Evolutionary conservation across 2,797 vertebrate species (phyloP).

Genomic region (Falco berigora): DNA sequence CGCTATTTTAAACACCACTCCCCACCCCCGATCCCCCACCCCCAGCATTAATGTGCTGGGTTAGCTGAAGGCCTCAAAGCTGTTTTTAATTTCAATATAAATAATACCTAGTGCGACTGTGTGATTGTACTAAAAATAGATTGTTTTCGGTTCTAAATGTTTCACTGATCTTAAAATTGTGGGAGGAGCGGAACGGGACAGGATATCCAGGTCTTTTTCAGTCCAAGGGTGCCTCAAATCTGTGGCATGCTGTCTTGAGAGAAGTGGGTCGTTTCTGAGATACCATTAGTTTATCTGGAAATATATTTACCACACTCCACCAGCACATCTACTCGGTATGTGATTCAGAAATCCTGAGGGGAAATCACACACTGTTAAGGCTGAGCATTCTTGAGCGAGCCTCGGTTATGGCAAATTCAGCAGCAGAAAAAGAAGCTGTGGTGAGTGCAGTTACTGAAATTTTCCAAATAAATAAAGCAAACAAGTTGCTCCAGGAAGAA

Average conservation of each 20-base stretch:
- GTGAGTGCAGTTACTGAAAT: conserved; percentile 69
- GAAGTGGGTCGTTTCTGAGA: conserved; percentile 34
- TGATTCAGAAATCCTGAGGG: conserved; percentile 55
- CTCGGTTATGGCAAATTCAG: conserved; percentile 64
- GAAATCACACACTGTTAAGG: conserved; percentile 73
- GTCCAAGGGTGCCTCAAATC: neutral
- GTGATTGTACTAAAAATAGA: conserved; percentile 43
- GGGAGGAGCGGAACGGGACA: neutral
- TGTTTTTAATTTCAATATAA: conserved; percentile 59
- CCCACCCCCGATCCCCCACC: neutral
- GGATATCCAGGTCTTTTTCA: neutral
- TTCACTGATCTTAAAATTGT: conserved; percentile 22
- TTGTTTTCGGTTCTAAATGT: conserved; percentile 22
- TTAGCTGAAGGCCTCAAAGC: conserved; percentile 17
- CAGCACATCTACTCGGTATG: conserved; percentile 60
- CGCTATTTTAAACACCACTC: neutral
- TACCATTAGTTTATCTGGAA: conserved; percentile 63
- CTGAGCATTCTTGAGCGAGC: conserved; percentile 69
- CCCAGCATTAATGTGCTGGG: neutral
- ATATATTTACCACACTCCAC: conserved; percentile 50
- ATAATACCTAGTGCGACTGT: conserved; percentile 6
- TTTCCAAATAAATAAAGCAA: conserved; percentile 81
- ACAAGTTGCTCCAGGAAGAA: conserved; percentile 74
- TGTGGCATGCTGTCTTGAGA: conserved; percentile 12
- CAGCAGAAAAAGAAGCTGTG: conserved; percentile 42